These are phyloP conservation scores for Abrostola triplasia DNA, from an alignment of 2,888 invertebrate species.

Conservation along the genomic window DNA sequence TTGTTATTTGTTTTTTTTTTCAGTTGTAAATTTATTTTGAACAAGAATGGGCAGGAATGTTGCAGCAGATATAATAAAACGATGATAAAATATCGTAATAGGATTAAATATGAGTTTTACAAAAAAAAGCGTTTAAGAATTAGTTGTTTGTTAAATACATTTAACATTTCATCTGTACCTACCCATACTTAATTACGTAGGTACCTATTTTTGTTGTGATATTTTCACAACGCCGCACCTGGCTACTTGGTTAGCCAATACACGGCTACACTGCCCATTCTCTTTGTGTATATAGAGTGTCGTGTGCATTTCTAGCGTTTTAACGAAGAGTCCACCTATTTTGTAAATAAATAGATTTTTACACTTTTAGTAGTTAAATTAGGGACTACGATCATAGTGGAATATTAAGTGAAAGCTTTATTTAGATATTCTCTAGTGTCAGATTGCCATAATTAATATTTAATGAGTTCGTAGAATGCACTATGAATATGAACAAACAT, in stretches of 20 bases:
- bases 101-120: too few species aligned
- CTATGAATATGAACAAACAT: constrained; percentile 45
- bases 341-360: constrained; percentile 87
- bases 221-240: too few species aligned
- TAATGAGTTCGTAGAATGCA: constrained; percentile 53
- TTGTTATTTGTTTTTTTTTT: background rate
- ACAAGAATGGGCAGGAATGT: background rate
- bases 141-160: too few species aligned
- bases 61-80: too few species aligned
- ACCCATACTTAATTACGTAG: too few species aligned
- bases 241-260: too few species aligned
- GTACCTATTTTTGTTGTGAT: too few species aligned
- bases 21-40: background rate
- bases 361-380: constrained; percentile 78
- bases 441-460: constrained; percentile 78
- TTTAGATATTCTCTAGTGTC: constrained; percentile 77
- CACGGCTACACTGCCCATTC: constrained; percentile 23
- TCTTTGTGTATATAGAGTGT: constrained; percentile 71
- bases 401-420: constrained; percentile 81
- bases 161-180: too few species aligned
- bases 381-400: constrained; percentile 63
- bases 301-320: constrained; percentile 82
- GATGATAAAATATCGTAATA: too few species aligned
- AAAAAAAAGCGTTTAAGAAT: too few species aligned
- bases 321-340: constrained; percentile 88